Evolutionary conservation across 92 coral and sea anemone genomes (phyloP), one percentile per base, ranked within the genome.

Genomic region (Epizoanthus fatuus): DNA sequence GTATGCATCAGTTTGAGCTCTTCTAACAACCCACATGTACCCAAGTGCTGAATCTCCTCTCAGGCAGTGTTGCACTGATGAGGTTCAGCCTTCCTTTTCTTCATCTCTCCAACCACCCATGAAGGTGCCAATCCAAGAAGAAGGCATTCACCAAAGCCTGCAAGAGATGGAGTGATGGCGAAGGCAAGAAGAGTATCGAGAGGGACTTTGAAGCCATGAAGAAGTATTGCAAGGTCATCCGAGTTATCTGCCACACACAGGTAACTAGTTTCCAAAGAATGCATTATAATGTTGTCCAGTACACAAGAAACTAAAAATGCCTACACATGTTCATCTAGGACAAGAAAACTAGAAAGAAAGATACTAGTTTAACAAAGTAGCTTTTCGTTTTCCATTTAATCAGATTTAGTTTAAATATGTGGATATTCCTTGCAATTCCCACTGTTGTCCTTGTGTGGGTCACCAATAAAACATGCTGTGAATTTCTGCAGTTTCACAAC

Each of bases 241-340:
- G 99, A n/a, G 99, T 95, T 75, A 87, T 97, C 77, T 94, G 97
- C 83, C 99, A 97, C 91, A 97, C 99, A 19, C 99, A 97, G 98
- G 99, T 97, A 49, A 49, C 53, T 49, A 49, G 53, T 49, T 49
- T 12, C 53, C 13, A 1, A 49, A 49, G 0, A 9, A 49, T 49
- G 7, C 49, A 49, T 10, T 11, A 1, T 49, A 10, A 49, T 0
- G 53, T 49, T 49, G 53, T 12, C 53, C 53, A 49, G 53, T 49
- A 49, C 9, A 7, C 2, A 7, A 49, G 2, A 8, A 10, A 49
- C 13, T 49, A 9, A 12, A 49, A 49, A 2, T 8, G 9, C 11
- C 53, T 49, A 8, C 12, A 49, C 53, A 49, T 11, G 13, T 49
- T 49, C 11, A 49, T 49, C 9, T 10, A 9, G 13, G 14, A 49